A percentile compares a stretch with the other conserved stretches of the same genome.
Evolutionary conservation across 2,113 vertebrate species (phyloP).

Genomic region (Acanthochromis polyacanthus): DNA sequence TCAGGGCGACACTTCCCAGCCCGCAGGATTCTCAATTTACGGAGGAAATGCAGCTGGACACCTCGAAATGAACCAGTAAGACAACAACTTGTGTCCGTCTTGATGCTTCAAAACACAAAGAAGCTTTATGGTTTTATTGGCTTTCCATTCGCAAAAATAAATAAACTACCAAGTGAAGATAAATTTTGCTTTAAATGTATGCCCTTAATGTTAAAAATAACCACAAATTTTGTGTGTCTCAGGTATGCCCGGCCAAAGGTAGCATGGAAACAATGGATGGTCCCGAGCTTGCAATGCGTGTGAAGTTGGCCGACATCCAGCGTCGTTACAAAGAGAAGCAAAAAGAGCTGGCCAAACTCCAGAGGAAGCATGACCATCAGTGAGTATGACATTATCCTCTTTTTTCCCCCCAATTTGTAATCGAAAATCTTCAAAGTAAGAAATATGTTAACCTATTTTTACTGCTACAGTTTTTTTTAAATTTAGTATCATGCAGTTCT

Average conservation of each 20-base stretch:
- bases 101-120: not conserved
- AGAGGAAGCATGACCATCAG: slow-evolving; percentile 92
- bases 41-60: slow-evolving; percentile 93
- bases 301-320: slow-evolving; percentile 94
- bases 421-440: slow-evolving; percentile 7
- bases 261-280: slow-evolving; percentile 93
- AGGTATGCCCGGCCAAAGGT: slow-evolving; percentile 94
- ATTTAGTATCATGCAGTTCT: slow-evolving; percentile 3
- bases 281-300: slow-evolving; percentile 93
- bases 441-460: not conserved
- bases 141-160: not conserved
- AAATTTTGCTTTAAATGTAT: not conserved
- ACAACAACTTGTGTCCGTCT: not conserved
- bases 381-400: slow-evolving; percentile 67
- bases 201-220: slow-evolving; percentile 29
- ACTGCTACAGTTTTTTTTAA: slow-evolving; percentile 6
- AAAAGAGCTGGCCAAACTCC: slow-evolving; percentile 93
- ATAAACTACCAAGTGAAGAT: not conserved
- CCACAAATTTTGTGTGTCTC: slow-evolving; percentile 18
- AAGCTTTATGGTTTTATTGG: not conserved
- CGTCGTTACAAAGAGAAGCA: slow-evolving; percentile 96
- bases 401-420: not conserved
- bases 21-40: slow-evolving; percentile 88
- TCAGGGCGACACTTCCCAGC: slow-evolving; percentile 70
- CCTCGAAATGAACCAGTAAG: slow-evolving; percentile 94